Conservation (phyloP, 2,888 invertebrate genomes). For the Zelleria hepariella region DNA sequence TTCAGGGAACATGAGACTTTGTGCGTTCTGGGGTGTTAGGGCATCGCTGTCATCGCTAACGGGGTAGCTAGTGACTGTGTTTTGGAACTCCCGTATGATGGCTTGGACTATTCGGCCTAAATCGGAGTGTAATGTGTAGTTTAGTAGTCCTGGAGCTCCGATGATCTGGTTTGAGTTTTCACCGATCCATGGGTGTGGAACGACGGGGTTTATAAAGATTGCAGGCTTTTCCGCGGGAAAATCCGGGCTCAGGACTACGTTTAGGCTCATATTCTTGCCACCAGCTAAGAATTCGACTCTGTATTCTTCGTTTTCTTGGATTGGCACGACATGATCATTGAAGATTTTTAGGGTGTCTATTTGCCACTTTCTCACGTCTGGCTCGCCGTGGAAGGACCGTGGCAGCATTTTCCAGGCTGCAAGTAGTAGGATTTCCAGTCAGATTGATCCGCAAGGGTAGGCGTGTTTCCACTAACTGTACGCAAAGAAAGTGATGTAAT, state of each 20-base stretch:
- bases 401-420: too few relatives aligned
- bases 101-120: slow-evolving; percentile 86
- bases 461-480: too few relatives aligned
- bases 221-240: slow-evolving; percentile 84
- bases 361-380: slow-evolving; percentile 77
- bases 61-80: slow-evolving; percentile 60
- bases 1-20: slow-evolving; percentile 46
- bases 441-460: too few relatives aligned
- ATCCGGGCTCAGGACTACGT: slow-evolving; percentile 76
- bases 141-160: slow-evolving; percentile 81
- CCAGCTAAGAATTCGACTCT: slow-evolving; percentile 78
- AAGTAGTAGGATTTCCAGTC: too few relatives aligned
- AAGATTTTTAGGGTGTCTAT: slow-evolving; percentile 87
- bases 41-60: slow-evolving; percentile 44
- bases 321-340: slow-evolving; percentile 83
- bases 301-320: slow-evolving; percentile 80
- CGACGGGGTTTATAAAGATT: slow-evolving; percentile 75
- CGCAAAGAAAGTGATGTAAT: too few relatives aligned
- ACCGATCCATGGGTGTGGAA: slow-evolving; percentile 81
- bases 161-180: slow-evolving; percentile 77
- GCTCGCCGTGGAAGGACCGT: slow-evolving; percentile 67
- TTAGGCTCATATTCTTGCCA: slow-evolving; percentile 75
- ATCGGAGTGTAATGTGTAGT: slow-evolving; percentile 85
- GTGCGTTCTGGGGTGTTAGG: slow-evolving; percentile 41
- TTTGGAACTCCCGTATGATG: slow-evolving; percentile 83